Evolutionary conservation across 2,888 invertebrate genomes (phyloP).

Genomic region (Dolichomitus sp.): DNA sequence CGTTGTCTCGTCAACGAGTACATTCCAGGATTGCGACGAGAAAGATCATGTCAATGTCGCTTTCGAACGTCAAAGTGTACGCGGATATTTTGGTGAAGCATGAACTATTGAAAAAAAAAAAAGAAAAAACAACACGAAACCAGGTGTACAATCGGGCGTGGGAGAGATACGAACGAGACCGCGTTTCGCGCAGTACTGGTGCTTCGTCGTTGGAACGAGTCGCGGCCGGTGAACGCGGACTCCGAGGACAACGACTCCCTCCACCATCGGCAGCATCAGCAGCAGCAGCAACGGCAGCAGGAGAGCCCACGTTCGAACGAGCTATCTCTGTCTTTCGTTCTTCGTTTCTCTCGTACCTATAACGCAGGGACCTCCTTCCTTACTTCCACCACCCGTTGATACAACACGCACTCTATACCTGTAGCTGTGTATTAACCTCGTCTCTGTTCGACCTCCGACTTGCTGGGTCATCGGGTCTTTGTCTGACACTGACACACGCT

Average conservation of each 20-base stretch:
- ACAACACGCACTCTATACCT: conserved; percentile 24
- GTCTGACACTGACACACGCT: conserved; percentile 18
- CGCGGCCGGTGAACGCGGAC: conserved; percentile 77
- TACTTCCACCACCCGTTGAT: conserved; percentile 45
- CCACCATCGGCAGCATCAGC: conserved; percentile 63
- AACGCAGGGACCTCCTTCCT: conserved; percentile 37
- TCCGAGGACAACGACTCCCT: conserved; percentile 83
- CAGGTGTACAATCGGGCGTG: conserved; percentile 9
- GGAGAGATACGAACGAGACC: conserved; percentile 69
- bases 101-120: neutral
- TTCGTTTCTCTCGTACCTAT: conserved; percentile 40
- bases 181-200: conserved; percentile 80
- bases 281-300: conserved; percentile 42
- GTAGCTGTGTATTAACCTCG: conserved; percentile 30
- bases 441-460: conserved; percentile 49
- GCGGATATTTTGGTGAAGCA: neutral
- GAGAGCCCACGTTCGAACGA: conserved; percentile 55
- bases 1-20: neutral
- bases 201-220: conserved; percentile 69
- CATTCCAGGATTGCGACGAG: neutral
- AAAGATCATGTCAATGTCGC: neutral
- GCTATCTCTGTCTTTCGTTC: conserved; percentile 50
- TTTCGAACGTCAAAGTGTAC: neutral
- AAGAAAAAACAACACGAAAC: conserved; percentile 20
- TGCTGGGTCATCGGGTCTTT: conserved; percentile 36